phyloP scores from a whole-genome alignment of 2,113 vertebrate genomes.

The Anguilla rostrata region DNA sequence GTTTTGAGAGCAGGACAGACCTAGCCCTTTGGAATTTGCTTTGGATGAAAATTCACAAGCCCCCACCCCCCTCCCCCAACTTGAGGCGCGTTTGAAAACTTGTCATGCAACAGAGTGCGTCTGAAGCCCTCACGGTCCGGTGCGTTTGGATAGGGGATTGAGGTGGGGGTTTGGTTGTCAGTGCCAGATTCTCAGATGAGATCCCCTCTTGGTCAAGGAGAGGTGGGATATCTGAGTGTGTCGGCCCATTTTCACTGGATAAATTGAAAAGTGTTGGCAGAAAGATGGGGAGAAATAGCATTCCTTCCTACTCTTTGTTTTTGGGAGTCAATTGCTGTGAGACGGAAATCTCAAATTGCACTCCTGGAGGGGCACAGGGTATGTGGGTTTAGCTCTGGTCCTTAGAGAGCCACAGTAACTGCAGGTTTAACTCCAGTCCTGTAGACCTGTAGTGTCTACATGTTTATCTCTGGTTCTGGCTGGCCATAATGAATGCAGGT shows the following conservation, averaged over 20 bases:
- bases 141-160: conserved; percentile 37
- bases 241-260: conserved; percentile 64
- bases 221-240: conserved; percentile 50
- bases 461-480: background rate
- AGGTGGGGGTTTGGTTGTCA: conserved; percentile 59
- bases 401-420: background rate
- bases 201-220: conserved; percentile 60
- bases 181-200: conserved; percentile 66
- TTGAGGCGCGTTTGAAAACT: conserved; percentile 52
- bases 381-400: background rate
- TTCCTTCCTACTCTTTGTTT: conserved; percentile 9
- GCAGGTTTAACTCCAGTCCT: background rate
- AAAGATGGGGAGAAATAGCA: conserved; percentile 50
- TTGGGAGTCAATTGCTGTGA: conserved; percentile 51
- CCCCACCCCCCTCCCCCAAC: no score
- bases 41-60: background rate
- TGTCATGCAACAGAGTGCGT: conserved; percentile 66
- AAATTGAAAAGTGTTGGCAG: conserved; percentile 61
- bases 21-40: background rate
- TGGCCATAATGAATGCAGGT: background rate
- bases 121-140: conserved; percentile 54
- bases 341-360: no score
- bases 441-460: background rate
- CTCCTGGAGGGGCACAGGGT: background rate
- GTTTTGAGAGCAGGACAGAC: background rate